Percentiles rank a stretch among this genome's conserved stretches.
phyloP scores from a whole-genome alignment of 2,888 invertebrate genomes.

The Temnothorax unifasciatus region DNA sequence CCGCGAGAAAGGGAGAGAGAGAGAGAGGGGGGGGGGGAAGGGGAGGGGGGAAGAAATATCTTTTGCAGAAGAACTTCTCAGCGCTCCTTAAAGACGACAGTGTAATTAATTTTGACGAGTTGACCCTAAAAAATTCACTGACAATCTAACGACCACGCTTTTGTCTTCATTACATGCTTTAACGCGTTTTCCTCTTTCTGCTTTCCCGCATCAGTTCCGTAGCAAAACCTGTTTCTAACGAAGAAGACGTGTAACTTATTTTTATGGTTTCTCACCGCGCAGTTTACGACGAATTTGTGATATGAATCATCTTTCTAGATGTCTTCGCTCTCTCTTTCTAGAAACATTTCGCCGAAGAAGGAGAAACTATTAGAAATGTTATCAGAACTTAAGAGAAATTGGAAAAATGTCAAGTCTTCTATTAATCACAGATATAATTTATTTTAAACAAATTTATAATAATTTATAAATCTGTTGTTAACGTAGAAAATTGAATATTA shows the following conservation, averaged over 20 bases:
- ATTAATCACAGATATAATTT: background rate
- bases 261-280: conserved; percentile 17
- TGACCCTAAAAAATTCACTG: conserved; percentile 44
- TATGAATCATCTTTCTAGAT: conserved; percentile 36
- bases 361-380: background rate
- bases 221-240: conserved; percentile 60
- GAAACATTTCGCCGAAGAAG: background rate
- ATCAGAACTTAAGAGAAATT: background rate
- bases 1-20: background rate
- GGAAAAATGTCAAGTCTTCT: background rate
- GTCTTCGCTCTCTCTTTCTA: background rate
- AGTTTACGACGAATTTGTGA: conserved; percentile 34
- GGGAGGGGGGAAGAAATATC: background rate
- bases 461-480: background rate
- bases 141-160: conserved; percentile 19
- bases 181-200: conserved; percentile 30
- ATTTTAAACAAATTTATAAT: background rate
- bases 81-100: conserved; percentile 36
- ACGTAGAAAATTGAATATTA: background rate
- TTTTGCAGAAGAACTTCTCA: conserved; percentile 41
- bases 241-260: conserved; percentile 60
- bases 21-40: background rate
- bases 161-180: conserved; percentile 43
- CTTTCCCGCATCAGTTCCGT: conserved; percentile 25
- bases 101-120: conserved; percentile 50